Conservation (phyloP, 2,113 vertebrate species). For the Ochotona curzoniae region DNA sequence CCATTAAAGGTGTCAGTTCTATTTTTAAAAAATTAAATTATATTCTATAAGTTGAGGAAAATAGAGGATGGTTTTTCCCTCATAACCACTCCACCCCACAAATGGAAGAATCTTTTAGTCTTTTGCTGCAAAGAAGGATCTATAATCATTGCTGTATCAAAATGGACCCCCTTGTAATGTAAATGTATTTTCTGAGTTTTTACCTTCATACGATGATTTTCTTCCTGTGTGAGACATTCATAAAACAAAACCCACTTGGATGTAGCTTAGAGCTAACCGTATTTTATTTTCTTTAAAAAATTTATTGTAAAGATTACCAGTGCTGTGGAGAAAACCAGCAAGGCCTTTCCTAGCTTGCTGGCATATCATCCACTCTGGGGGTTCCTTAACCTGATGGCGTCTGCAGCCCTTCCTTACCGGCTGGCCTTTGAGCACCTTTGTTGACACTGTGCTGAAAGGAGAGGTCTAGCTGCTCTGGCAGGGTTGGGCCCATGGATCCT, state of each 20-base stretch:
- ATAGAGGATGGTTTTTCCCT: too few relatives aligned
- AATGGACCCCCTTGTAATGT: neutral
- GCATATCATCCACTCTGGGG: neutral
- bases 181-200: neutral
- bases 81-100: neutral
- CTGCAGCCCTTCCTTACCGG: too few relatives aligned
- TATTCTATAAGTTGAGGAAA: neutral
- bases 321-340: rapidly evolving
- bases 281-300: slow-evolving; percentile 19
- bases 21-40: neutral
- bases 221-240: neutral
- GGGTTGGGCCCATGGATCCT: neutral
- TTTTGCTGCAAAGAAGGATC: neutral
- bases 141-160: neutral
- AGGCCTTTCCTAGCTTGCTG: neutral
- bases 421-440: neutral
- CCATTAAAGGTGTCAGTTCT: neutral
- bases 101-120: neutral
- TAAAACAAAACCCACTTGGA: neutral
- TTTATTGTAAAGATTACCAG: neutral
- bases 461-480: neutral
- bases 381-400: neutral
- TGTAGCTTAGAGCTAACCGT: neutral
- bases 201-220: neutral
- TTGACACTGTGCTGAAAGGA: neutral